Evolutionary conservation across 2,113 vertebrate genomes (phyloP).

Genomic region (Rhea pennata): DNA sequence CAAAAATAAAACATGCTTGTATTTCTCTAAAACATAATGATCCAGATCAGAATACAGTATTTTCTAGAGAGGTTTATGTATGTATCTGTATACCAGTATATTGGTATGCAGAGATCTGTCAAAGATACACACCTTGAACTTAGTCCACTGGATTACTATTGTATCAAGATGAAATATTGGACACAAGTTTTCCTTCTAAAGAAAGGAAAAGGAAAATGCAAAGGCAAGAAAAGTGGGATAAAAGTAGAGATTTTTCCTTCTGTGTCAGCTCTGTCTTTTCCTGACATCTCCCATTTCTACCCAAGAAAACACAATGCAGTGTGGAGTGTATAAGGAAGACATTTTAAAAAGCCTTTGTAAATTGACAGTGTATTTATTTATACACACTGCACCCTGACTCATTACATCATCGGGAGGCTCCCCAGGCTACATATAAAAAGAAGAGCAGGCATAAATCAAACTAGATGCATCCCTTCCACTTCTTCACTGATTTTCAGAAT

Average conservation of each 20-base stretch:
- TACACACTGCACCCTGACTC: constrained; percentile 57
- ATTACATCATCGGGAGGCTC: constrained; percentile 45
- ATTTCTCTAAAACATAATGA: background rate
- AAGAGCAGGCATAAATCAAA: constrained; percentile 55
- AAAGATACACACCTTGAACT: background rate
- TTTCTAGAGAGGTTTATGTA: background rate
- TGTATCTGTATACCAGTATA: background rate
- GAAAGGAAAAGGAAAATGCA: background rate
- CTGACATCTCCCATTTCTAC: background rate
- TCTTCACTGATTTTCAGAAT: background rate
- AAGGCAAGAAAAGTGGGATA: background rate
- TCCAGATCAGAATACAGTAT: background rate
- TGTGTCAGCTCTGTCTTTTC: background rate
- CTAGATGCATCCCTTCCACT: background rate
- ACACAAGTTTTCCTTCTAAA: background rate
- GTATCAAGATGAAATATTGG: background rate
- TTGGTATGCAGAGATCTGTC: background rate
- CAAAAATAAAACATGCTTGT: background rate
- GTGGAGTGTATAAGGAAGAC: background rate
- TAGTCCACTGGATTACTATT: background rate
- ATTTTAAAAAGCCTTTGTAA: constrained; percentile 37
- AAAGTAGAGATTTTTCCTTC: constrained; percentile 1
- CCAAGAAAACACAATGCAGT: constrained; percentile 9
- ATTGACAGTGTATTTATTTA: constrained; percentile 63
- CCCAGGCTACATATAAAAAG: background rate